phyloP scores from a whole-genome alignment of 2,888 invertebrate species.

The Hirtodrosophila cameraria region DNA sequence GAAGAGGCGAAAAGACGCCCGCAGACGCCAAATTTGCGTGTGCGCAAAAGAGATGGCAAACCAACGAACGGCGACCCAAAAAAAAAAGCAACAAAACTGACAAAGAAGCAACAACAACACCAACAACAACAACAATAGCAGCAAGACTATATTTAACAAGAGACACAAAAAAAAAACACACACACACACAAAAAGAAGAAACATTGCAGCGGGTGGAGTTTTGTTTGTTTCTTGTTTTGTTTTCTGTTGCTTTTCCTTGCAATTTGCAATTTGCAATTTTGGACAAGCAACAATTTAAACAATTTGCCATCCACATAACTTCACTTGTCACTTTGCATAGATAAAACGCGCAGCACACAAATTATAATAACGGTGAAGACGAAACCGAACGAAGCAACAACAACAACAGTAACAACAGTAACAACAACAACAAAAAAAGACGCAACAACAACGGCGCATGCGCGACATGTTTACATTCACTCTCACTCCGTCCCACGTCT shows the following conservation, averaged over 20 bases:
- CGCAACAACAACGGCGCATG: constrained; percentile 58
- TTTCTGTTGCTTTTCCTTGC: constrained; percentile 26
- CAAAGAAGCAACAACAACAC: constrained; percentile 37
- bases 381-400: constrained; percentile 36
- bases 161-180: too few species aligned
- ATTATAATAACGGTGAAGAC: constrained; percentile 73
- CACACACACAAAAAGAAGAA: too few species aligned
- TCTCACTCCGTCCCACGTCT: constrained; percentile 55
- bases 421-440: constrained; percentile 11
- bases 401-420: constrained; percentile 10
- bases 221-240: neutral
- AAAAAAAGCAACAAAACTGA: constrained; percentile 28
- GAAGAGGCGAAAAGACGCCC: constrained; percentile 55
- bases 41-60: constrained; percentile 68
- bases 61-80: constrained; percentile 57
- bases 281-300: constrained; percentile 47
- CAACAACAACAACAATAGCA: constrained; percentile 36
- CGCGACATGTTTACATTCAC: constrained; percentile 80
- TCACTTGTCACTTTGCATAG: constrained; percentile 60
- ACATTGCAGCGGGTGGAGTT: constrained; percentile 63
- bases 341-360: constrained; percentile 53
- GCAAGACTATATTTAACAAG: constrained; percentile 35
- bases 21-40: constrained; percentile 48
- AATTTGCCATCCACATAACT: constrained; percentile 60
- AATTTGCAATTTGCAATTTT: constrained; percentile 57